These are phyloP conservation scores for Rotaria magnacalcarata DNA, from an alignment of 2,888 invertebrate species.

Conservation along the genomic window DNA sequence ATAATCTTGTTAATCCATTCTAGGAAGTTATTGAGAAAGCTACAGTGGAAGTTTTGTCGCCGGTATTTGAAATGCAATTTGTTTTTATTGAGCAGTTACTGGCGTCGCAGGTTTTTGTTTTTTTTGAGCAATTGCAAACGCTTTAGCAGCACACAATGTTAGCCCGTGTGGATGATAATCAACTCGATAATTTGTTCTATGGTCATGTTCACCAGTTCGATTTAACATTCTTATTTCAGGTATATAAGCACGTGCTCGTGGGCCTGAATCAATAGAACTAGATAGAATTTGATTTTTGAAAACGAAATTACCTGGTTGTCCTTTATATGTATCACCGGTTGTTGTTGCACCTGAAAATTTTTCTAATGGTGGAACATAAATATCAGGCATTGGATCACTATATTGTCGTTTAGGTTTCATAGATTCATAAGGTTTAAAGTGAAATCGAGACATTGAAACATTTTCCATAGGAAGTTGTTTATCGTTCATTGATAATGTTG, in stretches of 20 bases:
- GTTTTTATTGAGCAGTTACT: background rate
- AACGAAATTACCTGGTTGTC: background rate
- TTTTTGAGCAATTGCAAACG: conserved; percentile 35
- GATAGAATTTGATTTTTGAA: background rate
- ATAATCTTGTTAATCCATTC: background rate
- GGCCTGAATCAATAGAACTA: background rate
- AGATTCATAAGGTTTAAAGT: conserved; percentile 35
- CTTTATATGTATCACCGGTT: background rate
- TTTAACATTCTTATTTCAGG: background rate
- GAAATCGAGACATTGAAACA: conserved; percentile 31
- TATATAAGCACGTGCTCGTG: background rate
- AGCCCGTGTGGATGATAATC: conserved; percentile 39
- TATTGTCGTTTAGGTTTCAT: background rate
- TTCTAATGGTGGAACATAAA: conserved; percentile 35
- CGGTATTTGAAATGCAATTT: background rate
- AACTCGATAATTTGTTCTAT: conserved; percentile 33
- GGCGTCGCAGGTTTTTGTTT: background rate
- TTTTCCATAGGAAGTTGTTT: conserved; percentile 39
- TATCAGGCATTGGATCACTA: background rate
- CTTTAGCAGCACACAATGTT: conserved; percentile 43
- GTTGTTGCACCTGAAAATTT: conserved; percentile 41
- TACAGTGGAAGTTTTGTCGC: no score
- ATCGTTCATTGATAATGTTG: background rate
- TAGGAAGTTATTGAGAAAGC: background rate
- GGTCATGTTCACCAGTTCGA: background rate